phyloP scores from a whole-genome alignment of 2,888 invertebrate genomes.

The Schrankia costaestrigalis region DNA sequence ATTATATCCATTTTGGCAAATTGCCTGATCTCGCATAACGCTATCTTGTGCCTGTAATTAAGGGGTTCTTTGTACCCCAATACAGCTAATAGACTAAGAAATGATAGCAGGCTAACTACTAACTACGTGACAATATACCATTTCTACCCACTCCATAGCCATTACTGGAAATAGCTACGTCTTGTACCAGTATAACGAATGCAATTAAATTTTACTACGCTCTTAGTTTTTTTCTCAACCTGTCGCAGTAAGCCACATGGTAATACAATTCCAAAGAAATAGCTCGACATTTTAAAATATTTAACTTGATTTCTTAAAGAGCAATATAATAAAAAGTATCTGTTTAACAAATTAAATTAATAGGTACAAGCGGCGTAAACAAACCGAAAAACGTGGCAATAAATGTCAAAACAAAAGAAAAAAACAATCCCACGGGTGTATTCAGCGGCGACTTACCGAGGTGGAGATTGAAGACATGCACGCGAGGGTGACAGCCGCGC shows the following conservation, averaged over 20 bases:
- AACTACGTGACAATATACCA: no score
- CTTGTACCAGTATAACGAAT: background rate
- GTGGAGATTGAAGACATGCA: constrained; percentile 56
- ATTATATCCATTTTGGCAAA: constrained; percentile 79
- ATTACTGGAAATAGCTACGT: background rate
- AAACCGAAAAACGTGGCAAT: constrained; percentile 36
- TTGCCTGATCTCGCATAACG: constrained; percentile 66
- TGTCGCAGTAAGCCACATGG: no score
- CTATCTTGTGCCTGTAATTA: constrained; percentile 41
- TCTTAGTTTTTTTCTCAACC: background rate
- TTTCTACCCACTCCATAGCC: no score
- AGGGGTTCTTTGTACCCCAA: constrained; percentile 38
- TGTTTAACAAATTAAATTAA: constrained; percentile 34
- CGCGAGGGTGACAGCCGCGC: constrained; percentile 63
- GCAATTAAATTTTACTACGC: constrained; percentile 1
- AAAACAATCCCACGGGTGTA: constrained; percentile 58
- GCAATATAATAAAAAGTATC: constrained; percentile 27
- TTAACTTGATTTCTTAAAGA: constrained; percentile 18
- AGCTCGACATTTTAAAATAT: no score
- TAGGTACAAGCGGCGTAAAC: constrained; percentile 30
- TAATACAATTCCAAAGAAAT: no score
- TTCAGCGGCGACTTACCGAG: constrained; percentile 48
- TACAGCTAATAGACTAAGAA: constrained; percentile 26
- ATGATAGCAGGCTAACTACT: constrained; percentile 20
- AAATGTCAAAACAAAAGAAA: constrained; percentile 54